These are phyloP conservation scores for Chironex yamaguchii DNA, from an alignment of 30 jellyfish, hydroid and myxozoan species.

Conservation along the genomic window DNA sequence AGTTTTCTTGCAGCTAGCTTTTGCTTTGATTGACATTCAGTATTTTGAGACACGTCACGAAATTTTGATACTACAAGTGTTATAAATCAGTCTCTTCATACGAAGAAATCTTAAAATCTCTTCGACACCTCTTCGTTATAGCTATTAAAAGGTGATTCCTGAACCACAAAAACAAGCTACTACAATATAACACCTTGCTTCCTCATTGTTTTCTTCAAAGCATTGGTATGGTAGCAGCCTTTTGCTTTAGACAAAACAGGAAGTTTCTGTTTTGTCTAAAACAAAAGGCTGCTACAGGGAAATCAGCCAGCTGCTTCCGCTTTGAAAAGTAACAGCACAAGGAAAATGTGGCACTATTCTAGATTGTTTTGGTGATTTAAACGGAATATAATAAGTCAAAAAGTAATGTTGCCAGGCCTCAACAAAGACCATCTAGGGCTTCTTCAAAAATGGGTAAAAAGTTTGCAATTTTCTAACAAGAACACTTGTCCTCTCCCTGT, in stretches of 20 bases:
- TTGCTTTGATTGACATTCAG: constrained; percentile 55
- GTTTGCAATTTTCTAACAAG: constrained; percentile 9
- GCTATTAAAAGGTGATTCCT: constrained; percentile 25
- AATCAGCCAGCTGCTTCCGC: constrained; percentile 17
- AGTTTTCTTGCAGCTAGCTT: constrained; percentile 27
- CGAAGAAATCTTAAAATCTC: too few relatives aligned
- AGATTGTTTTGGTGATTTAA: constrained; percentile 42
- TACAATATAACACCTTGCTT: constrained; percentile 9
- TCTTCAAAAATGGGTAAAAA: constrained; percentile 19
- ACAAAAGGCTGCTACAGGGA: constrained; percentile 60
- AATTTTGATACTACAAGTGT: constrained; percentile 4
- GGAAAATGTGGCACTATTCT: not conserved
- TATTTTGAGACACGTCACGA: constrained; percentile 53
- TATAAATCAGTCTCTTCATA: too few relatives aligned
- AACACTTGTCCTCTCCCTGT: constrained; percentile 33
- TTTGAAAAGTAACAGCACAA: constrained; percentile 26
- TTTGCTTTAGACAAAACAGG: constrained; percentile 44
- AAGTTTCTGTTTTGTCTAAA: constrained; percentile 42
- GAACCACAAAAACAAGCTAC: constrained; percentile 34
- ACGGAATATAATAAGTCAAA: constrained; percentile 25
- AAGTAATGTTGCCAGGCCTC: constrained; percentile 49
- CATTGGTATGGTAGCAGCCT: constrained; percentile 14
- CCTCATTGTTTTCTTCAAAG: constrained; percentile 27
- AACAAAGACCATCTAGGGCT: constrained; percentile 35
- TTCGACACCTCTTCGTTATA: too few relatives aligned